These are phyloP conservation scores for Drosophila aldrichi DNA, from an alignment of 2,888 invertebrate species.

Conservation along the genomic window DNA sequence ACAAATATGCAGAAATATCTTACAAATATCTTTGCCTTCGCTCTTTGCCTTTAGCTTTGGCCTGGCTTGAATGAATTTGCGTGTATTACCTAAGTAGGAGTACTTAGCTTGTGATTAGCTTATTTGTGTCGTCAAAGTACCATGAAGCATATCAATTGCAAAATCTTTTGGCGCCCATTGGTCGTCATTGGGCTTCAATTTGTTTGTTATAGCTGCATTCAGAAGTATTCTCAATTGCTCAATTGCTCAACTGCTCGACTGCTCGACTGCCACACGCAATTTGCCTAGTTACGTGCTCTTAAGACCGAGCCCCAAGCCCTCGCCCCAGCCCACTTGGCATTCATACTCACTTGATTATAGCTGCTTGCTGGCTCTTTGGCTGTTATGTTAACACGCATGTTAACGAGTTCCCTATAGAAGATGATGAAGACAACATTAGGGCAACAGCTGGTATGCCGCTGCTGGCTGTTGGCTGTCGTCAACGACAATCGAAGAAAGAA, in stretches of 20 bases:
- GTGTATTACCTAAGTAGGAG: conserved; percentile 1
- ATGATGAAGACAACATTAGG: conserved; percentile 34
- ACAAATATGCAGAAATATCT: neutral
- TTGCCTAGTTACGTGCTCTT: conserved; percentile 4
- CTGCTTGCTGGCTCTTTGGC: neutral
- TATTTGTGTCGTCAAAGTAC: conserved; percentile 55
- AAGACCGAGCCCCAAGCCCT: conserved; percentile 1
- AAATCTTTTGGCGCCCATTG: conserved; percentile 25
- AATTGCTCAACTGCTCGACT: neutral
- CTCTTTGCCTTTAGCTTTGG: neutral
- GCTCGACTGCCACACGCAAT: neutral
- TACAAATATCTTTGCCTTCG: neutral
- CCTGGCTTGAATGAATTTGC: neutral
- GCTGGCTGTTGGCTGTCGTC: conserved; percentile 8
- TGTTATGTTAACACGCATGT: conserved; percentile 68
- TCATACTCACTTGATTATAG: too few relatives aligned
- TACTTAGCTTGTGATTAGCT: conserved; percentile 32
- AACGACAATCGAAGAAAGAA: conserved; percentile 47
- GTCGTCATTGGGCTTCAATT: conserved; percentile 5
- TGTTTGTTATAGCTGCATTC: conserved; percentile 12
- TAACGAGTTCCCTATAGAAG: conserved; percentile 43
- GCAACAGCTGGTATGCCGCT: conserved; percentile 2
- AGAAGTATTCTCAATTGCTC: conserved; percentile 56
- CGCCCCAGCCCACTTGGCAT: too few relatives aligned
- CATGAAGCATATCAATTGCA: conserved; percentile 52